phyloP scores from a whole-genome alignment of 2,113 vertebrate genomes.

The Ochotona princeps region DNA sequence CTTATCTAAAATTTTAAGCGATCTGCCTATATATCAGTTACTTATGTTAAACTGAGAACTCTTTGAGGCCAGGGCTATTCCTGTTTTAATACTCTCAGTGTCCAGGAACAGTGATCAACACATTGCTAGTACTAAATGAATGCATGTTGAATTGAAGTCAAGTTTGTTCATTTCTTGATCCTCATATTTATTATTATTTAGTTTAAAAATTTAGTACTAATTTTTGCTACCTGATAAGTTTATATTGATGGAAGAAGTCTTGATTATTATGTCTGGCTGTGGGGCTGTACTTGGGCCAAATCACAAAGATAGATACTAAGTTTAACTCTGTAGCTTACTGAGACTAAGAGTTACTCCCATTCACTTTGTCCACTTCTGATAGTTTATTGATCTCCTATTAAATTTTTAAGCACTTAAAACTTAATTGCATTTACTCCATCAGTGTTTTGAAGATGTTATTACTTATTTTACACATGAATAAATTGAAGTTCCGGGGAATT shows the following conservation, averaged over 20 bases:
- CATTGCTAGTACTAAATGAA: background rate
- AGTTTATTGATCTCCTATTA: background rate
- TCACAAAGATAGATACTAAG: background rate
- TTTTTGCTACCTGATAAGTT: background rate
- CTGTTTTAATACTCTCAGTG: background rate
- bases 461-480: background rate
- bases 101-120: background rate
- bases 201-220: background rate
- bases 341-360: background rate
- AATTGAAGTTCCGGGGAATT: background rate
- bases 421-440: background rate
- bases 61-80: background rate
- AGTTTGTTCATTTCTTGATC: background rate
- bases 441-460: background rate
- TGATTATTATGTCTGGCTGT: conserved; percentile 1
- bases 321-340: background rate
- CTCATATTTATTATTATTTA: background rate
- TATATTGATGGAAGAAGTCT: background rate
- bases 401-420: background rate
- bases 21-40: background rate
- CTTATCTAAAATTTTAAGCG: background rate
- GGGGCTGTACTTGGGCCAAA: too few relatives aligned
- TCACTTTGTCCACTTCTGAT: background rate
- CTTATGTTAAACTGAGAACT: conserved; percentile 17
- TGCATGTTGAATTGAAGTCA: background rate